Evolutionary conservation across 1,140 invertebrate species (phyloP).

Genomic region (Solen grandis): DNA sequence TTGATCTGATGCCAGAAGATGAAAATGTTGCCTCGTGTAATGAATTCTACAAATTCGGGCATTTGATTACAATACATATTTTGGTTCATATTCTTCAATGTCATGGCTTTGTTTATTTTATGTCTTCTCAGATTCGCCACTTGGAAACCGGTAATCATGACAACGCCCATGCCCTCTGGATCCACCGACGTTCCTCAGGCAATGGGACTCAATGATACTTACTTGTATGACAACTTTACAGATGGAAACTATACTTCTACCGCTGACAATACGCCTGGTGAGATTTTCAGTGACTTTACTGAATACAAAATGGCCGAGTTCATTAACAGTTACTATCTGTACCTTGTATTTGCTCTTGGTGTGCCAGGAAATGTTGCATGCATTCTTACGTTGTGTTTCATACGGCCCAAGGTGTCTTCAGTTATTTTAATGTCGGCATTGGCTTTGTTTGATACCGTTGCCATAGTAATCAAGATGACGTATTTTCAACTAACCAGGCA

Average conservation of each 20-base stretch:
- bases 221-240: not conserved
- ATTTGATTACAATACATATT: no score
- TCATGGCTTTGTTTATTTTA: no score
- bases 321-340: slow-evolving; percentile 71
- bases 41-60: no score
- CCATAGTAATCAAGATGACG: slow-evolving; percentile 63
- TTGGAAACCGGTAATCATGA: no score
- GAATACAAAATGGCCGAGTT: slow-evolving; percentile 56
- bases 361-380: slow-evolving; percentile 68
- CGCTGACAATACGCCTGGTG: not conserved
- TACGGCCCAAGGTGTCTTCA: slow-evolving; percentile 66
- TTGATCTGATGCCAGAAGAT: no score
- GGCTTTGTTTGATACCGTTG: slow-evolving; percentile 62
- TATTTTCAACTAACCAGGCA: slow-evolving; percentile 57
- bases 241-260: not conserved
- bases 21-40: no score
- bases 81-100: no score
- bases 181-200: no score
- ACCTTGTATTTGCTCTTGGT: slow-evolving; percentile 66
- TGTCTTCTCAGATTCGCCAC: no score
- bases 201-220: no score
- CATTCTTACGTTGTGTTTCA: slow-evolving; percentile 63
- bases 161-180: no score
- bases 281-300: slow-evolving; percentile 10
- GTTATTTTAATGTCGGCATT: slow-evolving; percentile 66